These are phyloP conservation scores for Gephyroberyx darwinii DNA, from an alignment of 2,797 vertebrate genomes.

Conservation along the genomic window DNA sequence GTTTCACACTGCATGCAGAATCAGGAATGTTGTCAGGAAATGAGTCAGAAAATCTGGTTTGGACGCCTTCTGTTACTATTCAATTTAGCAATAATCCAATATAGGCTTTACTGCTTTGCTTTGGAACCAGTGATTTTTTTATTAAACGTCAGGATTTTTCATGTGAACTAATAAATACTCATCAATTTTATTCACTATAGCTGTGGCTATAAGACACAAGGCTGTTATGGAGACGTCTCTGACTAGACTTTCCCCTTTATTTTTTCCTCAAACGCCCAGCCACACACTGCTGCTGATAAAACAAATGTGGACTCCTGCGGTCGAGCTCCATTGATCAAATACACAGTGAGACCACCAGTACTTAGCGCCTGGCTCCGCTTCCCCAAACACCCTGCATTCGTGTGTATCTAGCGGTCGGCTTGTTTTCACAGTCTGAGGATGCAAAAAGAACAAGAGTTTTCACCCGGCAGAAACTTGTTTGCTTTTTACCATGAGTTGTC, in stretches of 20 bases:
- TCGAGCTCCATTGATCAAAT: constrained; percentile 58
- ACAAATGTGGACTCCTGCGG: constrained; percentile 64
- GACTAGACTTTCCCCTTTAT: neutral
- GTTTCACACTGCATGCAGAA: neutral
- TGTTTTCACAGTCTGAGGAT: constrained; percentile 76
- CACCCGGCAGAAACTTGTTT: constrained; percentile 87
- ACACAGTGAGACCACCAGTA: constrained; percentile 65
- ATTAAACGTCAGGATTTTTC: no score
- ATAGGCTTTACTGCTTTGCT: neutral
- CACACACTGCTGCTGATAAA: constrained; percentile 58
- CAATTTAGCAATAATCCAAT: constrained; percentile 1
- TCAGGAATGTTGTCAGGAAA: neutral
- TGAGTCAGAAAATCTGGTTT: neutral
- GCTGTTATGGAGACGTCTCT: no score
- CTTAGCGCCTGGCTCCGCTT: constrained; percentile 52
- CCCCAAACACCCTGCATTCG: constrained; percentile 45
- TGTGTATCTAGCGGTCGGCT: constrained; percentile 74
- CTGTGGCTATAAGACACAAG: no score
- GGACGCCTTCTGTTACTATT: neutral
- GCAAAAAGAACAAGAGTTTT: constrained; percentile 77
- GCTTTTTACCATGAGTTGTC: constrained; percentile 87
- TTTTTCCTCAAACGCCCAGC: constrained; percentile 47
- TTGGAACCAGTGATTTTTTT: neutral
- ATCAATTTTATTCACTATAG: no score
- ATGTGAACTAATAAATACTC: no score